Evolutionary conservation across 1,140 invertebrate genomes (phyloP), one percentile per base, ranked within the genome.

Genomic region (Drosophila busckii): DNA sequence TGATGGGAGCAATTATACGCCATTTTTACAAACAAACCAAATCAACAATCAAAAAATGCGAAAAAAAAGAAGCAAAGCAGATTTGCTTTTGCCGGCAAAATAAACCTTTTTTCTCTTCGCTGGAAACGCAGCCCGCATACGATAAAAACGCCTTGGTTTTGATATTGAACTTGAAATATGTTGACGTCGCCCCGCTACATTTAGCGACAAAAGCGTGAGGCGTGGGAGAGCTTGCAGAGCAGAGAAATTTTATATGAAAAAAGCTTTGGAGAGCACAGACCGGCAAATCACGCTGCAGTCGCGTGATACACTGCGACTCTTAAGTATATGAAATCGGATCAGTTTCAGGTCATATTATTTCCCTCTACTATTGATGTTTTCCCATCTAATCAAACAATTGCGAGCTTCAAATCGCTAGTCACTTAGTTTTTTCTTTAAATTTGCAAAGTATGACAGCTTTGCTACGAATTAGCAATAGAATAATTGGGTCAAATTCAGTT

Each of bases 281-380:
- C 45, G 59, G 37, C 42, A n/a, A n/a, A 80, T 80, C 73, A 80
- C 68, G 75, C 48, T 82, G 50, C 54, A 58, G 38, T 9, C 40
- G 68, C 71, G 67, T 78, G 71, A 65, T 65, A 29, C 16, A 31
- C 9, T 40, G 12, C 13, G n/a, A 26, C 40, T 35, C 13, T 9
- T 25, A 15, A 19, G 37, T 22, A 15, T 26, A 19, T 25, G 23
- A 23, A 29, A 16, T 19, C 15, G 9, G 17, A 15, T 60, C 25
- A 42, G 19, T 28, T 52, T 17, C n/a, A n/a, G 29, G 37, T 59
- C 29, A 38, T 19, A 34, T 38, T 44, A n/a, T n/a, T n/a, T n/a
- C n/a, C n/a, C n/a, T n/a, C n/a, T n/a, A n/a, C 40, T 31, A 60
- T 54, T 45, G 25, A 60, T 60, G 40, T n/a, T n/a, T n/a, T n/a